These are phyloP conservation scores for Andrena haemorrhoa DNA, from an alignment of 2,888 invertebrate species.

Conservation along the genomic window DNA sequence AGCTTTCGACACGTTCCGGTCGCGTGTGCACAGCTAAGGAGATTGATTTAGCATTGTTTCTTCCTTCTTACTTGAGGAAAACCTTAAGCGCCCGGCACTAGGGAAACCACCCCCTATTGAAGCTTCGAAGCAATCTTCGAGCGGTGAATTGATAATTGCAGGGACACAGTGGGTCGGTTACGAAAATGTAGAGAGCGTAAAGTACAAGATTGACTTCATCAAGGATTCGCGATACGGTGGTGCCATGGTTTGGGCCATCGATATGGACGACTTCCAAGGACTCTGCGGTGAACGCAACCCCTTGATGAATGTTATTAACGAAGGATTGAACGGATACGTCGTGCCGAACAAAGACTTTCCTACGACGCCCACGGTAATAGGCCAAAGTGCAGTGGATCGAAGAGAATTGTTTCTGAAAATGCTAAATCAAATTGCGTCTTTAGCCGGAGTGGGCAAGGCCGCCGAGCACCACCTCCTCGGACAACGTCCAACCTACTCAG, in stretches of 20 bases:
- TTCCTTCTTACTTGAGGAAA: no score
- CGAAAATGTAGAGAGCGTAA: conserved; percentile 92
- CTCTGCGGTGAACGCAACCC: conserved; percentile 92
- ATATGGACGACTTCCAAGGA: conserved; percentile 96
- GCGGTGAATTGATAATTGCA: conserved; percentile 63
- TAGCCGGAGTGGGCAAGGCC: conserved; percentile 94
- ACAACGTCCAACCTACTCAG: conserved; percentile 27
- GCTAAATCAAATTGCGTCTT: conserved; percentile 47
- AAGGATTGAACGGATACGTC: conserved; percentile 88
- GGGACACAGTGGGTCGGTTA: conserved; percentile 96
- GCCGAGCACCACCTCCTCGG: conserved; percentile 87
- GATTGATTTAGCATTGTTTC: no score
- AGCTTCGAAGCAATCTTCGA: background rate
- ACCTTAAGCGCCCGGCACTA: no score
- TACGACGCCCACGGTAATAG: conserved; percentile 87
- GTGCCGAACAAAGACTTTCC: conserved; percentile 87
- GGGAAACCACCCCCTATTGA: no score
- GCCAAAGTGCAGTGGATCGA: no score
- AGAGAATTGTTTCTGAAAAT: background rate
- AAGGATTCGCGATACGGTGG: conserved; percentile 93
- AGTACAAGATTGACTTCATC: conserved; percentile 96
- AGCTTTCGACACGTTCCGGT: no score
- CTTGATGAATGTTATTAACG: conserved; percentile 90
- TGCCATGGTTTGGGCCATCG: conserved; percentile 97
- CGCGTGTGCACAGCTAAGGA: no score